Base-by-base conservation (phyloP, 2,797 vertebrate species). In the Nannoperca australis region DNA sequence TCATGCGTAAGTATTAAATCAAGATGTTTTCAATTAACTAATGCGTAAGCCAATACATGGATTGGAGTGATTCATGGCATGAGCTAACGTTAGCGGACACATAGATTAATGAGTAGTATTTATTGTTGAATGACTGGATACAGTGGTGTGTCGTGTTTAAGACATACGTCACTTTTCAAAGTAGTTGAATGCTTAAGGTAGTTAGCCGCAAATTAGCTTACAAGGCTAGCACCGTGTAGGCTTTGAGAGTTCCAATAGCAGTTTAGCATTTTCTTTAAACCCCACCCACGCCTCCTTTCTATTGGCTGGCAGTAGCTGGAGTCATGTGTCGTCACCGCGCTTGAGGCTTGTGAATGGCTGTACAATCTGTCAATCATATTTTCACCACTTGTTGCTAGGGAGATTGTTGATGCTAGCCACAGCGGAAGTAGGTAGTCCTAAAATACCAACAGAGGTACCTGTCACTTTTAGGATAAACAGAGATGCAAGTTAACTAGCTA, bases 301-400 rank as follows among this genome's bases (percentile, higher is more conserved):
- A 95, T 95, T 96, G 94, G 95, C 44, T 15, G 4, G 5, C 22
- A n/a, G 15, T 1, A 0, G 34, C 85, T 89, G 85, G 88, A 89
- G 81, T 88, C 86, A 88, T 88, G 50, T 85, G 82, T 85, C 86
- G 83, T 88, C 60, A 53, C 59, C 9, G 68, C 64, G 11, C 24
- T 42, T 22, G 60, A 58, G 62, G 2, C 0, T 56, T 10, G 38
- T 70, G 86, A 93, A 8, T 93, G 93, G 89, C 51, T 56, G 11
- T 2, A 8, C 3, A 1, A 8, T 30, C 73, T 77, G 90, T 93
- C 94, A 78, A 70, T 89, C 79, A 81, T 53, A 24, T 76, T 88
- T 93, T 93, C 93, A 85, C 93, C 94, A 96, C 95, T 95, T 96
- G 95, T 96, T 96, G 95, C 95, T 95, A 96, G 93, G 94, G 94